Conservation (phyloP, 2,888 invertebrate species). For the Ornithoptera priamus region DNA sequence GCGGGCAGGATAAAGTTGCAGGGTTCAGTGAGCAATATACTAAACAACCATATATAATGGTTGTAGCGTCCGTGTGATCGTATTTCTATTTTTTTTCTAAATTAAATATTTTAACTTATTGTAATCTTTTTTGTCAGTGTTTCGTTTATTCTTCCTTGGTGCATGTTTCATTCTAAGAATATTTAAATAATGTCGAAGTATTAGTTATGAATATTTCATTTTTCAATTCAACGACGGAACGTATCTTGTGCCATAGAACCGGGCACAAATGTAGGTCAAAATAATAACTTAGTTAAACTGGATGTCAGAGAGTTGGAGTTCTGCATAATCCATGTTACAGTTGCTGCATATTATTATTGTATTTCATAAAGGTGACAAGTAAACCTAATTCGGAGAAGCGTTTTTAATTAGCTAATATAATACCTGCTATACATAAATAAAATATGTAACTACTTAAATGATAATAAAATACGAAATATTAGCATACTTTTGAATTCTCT, state of each 20-base stretch:
- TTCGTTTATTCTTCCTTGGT: neutral
- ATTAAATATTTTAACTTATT: neutral
- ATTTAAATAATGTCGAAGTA: constrained; percentile 23
- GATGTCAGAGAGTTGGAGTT: constrained; percentile 25
- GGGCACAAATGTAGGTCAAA: constrained; percentile 28
- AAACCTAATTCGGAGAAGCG: neutral
- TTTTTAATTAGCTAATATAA: neutral
- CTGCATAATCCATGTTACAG: constrained; percentile 24
- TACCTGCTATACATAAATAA: too few species aligned
- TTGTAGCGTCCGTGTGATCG: too few species aligned
- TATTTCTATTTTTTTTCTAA: too few species aligned
- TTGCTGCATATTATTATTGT: constrained; percentile 15
- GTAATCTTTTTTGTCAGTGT: neutral
- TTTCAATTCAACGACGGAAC: constrained; percentile 17
- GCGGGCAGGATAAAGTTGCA: too few species aligned
- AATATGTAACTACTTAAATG: too few species aligned
- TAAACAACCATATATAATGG: too few species aligned
- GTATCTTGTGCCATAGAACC: constrained; percentile 24
- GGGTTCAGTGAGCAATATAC: too few species aligned
- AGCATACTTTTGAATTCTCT: too few species aligned
- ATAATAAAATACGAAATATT: too few species aligned
- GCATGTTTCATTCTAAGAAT: neutral
- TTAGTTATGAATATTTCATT: constrained; percentile 27
- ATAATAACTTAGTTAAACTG: constrained; percentile 30
- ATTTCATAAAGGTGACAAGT: constrained; percentile 12